phyloP scores from a whole-genome alignment of 2,888 invertebrate species.

The Saturnia japonica region DNA sequence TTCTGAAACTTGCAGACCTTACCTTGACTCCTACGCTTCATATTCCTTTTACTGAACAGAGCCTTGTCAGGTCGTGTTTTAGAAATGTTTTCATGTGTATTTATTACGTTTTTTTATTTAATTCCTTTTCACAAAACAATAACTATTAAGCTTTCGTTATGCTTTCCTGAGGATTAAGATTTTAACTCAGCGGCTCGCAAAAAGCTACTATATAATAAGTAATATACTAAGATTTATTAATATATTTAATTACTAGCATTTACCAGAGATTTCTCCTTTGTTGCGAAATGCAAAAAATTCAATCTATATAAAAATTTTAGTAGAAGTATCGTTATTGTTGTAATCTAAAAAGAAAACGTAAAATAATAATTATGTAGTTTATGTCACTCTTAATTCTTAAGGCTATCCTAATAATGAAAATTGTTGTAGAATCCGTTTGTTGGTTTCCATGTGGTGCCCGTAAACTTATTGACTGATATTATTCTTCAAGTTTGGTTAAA shows the following conservation, averaged over 20 bases:
- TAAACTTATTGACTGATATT: not conserved
- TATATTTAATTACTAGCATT: too few relatives aligned
- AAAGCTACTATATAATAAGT: not conserved
- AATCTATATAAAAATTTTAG: not conserved
- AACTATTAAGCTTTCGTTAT: not conserved
- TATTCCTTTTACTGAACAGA: conserved; percentile 67
- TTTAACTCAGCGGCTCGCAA: not conserved
- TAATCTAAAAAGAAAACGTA: not conserved
- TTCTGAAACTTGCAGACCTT: conserved; percentile 74
- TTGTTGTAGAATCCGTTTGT: not conserved
- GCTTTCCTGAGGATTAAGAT: too few relatives aligned
- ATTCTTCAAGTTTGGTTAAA: too few relatives aligned
- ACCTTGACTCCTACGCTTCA: conserved; percentile 79
- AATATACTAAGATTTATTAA: too few relatives aligned
- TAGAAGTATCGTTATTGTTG: not conserved
- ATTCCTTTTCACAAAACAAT: not conserved
- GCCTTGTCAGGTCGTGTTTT: conserved; percentile 53
- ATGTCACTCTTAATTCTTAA: not conserved
- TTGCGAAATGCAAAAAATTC: too few relatives aligned
- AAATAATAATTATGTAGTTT: not conserved
- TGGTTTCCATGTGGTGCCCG: not conserved
- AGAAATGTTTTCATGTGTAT: conserved; percentile 29
- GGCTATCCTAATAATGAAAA: not conserved
- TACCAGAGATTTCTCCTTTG: too few relatives aligned
- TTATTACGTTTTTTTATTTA: not conserved